Evolutionary conservation across 2,888 invertebrate genomes (phyloP).

Genomic region (Chrysolina americana): DNA sequence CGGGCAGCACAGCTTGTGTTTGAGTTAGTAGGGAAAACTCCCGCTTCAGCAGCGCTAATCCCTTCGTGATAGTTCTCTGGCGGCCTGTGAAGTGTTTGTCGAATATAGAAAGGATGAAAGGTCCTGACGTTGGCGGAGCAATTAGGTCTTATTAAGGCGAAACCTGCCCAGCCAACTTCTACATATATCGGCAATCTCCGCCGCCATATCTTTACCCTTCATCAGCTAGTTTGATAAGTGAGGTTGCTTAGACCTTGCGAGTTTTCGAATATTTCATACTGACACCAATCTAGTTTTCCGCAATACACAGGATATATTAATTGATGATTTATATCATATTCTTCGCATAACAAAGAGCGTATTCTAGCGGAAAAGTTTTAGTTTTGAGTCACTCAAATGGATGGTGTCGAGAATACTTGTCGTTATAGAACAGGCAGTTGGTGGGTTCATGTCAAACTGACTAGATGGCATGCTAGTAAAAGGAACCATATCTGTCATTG

Average conservation of each 20-base stretch:
- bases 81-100: constrained; percentile 37
- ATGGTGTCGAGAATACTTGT: too few species aligned
- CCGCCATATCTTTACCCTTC: constrained; percentile 42
- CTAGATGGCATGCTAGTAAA: too few species aligned
- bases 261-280: not conserved
- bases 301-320: too few species aligned
- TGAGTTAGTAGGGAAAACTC: constrained; percentile 33
- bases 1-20: constrained; percentile 36
- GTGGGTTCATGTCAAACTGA: too few species aligned
- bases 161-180: constrained; percentile 20
- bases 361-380: too few species aligned
- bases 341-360: too few species aligned
- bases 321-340: too few species aligned
- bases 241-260: constrained; percentile 2
- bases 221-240: constrained; percentile 22
- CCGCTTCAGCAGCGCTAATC: constrained; percentile 29
- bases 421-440: too few species aligned
- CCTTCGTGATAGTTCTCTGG: constrained; percentile 27
- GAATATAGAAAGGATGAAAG: constrained; percentile 36
- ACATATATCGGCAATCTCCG: constrained; percentile 22
- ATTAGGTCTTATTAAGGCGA: constrained; percentile 48
- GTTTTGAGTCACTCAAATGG: too few species aligned
- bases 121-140: constrained; percentile 44
- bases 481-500: too few species aligned
- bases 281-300: too few species aligned